Conservation (phyloP, 2,888 invertebrate species). For the Glyphotaelius pellucidus region DNA sequence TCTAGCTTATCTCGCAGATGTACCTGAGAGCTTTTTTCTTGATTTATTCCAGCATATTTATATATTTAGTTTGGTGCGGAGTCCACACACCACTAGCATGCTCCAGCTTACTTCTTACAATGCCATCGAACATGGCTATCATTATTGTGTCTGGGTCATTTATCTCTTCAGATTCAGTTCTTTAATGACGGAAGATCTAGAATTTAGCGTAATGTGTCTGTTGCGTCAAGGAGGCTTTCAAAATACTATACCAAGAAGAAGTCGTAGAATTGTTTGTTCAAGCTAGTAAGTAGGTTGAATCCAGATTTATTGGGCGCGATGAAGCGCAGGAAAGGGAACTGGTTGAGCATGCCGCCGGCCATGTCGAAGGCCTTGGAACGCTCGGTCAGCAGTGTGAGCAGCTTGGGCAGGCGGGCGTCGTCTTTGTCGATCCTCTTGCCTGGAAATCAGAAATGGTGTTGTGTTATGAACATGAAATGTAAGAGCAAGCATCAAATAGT, state of each 20-base stretch:
- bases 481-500: background rate
- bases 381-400: conserved; percentile 74
- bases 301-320: conserved; percentile 80
- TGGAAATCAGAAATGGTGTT: conserved; percentile 49
- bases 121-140: too few species aligned
- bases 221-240: background rate
- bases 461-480: background rate
- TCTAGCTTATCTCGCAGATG: too few species aligned
- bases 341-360: conserved; percentile 78
- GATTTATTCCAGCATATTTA: too few species aligned
- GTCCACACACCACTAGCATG: too few species aligned
- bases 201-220: background rate
- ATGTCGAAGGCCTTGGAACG: conserved; percentile 79
- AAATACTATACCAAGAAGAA: conserved; percentile 74
- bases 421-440: conserved; percentile 71
- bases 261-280: conserved; percentile 77
- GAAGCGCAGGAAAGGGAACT: conserved; percentile 81
- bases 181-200: background rate
- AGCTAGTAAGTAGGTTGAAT: conserved; percentile 77
- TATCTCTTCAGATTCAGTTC: background rate
- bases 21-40: too few species aligned
- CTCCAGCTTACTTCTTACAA: too few species aligned
- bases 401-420: conserved; percentile 71
- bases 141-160: too few species aligned
- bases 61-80: too few species aligned